Evolutionary conservation across 2,797 vertebrate species (phyloP).

Genomic region (Gallinago nigripennis): DNA sequence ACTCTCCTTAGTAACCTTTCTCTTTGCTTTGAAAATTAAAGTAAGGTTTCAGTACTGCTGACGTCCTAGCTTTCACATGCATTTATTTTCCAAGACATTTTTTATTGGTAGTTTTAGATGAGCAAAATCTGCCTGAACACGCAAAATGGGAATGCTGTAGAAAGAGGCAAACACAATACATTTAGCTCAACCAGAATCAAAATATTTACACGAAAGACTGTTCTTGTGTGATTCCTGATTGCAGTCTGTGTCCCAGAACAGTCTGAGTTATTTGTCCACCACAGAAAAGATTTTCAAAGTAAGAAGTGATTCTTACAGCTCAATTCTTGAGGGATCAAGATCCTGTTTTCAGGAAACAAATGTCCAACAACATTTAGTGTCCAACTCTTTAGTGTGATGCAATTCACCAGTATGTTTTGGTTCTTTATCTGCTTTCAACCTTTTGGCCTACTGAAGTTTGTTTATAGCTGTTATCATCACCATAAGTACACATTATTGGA

Average conservation of each 20-base stretch:
- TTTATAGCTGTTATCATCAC: background rate
- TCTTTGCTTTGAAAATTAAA: background rate
- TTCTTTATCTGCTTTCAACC: background rate
- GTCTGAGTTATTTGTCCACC: background rate
- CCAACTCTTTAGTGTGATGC: background rate
- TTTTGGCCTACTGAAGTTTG: background rate
- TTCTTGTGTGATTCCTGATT: background rate
- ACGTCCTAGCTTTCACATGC: background rate
- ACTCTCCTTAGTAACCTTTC: background rate
- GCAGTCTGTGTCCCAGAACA: background rate
- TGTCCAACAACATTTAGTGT: background rate
- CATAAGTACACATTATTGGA: background rate
- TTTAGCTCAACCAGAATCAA: background rate
- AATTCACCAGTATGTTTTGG: background rate
- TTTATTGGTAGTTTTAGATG: background rate
- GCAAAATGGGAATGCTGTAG: background rate
- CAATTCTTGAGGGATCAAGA: background rate
- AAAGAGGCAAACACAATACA: background rate
- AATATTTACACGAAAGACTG: background rate
- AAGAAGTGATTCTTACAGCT: background rate
- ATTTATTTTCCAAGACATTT: background rate
- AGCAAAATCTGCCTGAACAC: background rate
- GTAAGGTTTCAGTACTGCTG: background rate
- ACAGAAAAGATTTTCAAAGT: background rate
- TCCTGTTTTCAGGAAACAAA: background rate